A percentile compares a stretch with the other conserved stretches of the same genome.
These are phyloP conservation scores for Phasianus colchicus DNA, from an alignment of 2,113 vertebrate genomes.

Conservation along the genomic window DNA sequence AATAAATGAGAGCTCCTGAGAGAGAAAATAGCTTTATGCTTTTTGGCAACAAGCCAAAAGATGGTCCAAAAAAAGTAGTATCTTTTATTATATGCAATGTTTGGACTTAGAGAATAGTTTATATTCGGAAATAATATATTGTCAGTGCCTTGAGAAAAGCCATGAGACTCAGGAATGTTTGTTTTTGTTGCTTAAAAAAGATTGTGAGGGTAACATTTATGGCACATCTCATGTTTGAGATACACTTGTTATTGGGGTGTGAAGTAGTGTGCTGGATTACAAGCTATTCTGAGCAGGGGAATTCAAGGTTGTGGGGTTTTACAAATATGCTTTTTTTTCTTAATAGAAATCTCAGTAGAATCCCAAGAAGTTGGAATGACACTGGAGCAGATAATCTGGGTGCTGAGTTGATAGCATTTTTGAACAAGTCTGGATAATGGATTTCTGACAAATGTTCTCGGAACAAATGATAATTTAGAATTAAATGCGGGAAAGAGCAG, in stretches of 20 bases:
- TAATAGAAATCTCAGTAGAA: neutral
- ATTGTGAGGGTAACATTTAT: neutral
- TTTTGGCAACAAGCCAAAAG: conserved; percentile 33
- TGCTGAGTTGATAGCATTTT: neutral
- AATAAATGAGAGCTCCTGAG: conserved; percentile 5
- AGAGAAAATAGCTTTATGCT: conserved; percentile 15
- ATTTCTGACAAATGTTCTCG: neutral
- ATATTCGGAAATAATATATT: conserved; percentile 6
- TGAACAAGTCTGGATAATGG: neutral
- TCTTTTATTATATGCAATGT: neutral
- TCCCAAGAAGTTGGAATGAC: neutral
- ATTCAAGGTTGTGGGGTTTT: neutral
- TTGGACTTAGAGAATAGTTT: conserved; percentile 5
- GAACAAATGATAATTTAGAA: neutral
- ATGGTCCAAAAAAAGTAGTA: neutral
- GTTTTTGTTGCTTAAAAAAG: neutral
- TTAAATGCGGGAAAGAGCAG: neutral
- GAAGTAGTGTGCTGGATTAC: neutral
- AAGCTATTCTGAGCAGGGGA: neutral
- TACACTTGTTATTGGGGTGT: conserved; percentile 1
- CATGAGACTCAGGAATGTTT: conserved; percentile 23
- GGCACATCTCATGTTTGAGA: conserved; percentile 1
- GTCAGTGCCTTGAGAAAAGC: conserved; percentile 7
- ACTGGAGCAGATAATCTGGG: fast-evolving
- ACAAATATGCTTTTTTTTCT: neutral